A percentile compares a stretch with the other conserved stretches of the same genome.
These are phyloP conservation scores for Coptodon bakossiorum DNA, from an alignment of 2,113 vertebrate genomes.

Conservation along the genomic window DNA sequence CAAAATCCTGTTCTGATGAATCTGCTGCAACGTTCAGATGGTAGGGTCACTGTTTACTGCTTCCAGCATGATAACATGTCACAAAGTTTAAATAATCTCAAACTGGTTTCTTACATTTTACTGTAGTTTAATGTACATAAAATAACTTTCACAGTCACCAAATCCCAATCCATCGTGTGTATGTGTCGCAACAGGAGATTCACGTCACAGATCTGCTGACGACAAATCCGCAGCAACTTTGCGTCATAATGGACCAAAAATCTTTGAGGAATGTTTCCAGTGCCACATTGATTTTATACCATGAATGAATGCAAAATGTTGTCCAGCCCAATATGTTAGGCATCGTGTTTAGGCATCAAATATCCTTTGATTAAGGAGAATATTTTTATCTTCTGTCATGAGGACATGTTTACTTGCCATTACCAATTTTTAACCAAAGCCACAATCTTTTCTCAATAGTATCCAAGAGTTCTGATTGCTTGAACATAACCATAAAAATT, in stretches of 20 bases:
- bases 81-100: not conserved
- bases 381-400: not conserved
- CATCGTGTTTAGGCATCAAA: not conserved
- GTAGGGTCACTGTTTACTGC: not conserved
- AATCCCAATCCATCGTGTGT: accelerated
- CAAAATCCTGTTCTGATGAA: not conserved
- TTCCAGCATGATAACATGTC: not conserved
- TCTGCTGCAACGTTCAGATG: not conserved
- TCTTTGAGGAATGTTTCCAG: not conserved
- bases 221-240: not conserved
- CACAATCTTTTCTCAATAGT: not conserved
- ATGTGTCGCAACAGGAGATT: not conserved
- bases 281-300: not conserved
- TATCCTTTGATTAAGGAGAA: not conserved
- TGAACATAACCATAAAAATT: not conserved
- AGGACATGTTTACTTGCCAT: not conserved
- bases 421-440: not conserved
- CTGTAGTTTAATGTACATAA: not conserved
- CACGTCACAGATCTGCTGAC: not conserved
- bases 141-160: not conserved
- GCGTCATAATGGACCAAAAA: not conserved
- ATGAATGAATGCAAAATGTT: not conserved
- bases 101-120: not conserved
- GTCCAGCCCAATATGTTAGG: not conserved
- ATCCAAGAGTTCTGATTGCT: not conserved